Conservation (phyloP, 2,888 invertebrate genomes). For the Tineola bisselliella region DNA sequence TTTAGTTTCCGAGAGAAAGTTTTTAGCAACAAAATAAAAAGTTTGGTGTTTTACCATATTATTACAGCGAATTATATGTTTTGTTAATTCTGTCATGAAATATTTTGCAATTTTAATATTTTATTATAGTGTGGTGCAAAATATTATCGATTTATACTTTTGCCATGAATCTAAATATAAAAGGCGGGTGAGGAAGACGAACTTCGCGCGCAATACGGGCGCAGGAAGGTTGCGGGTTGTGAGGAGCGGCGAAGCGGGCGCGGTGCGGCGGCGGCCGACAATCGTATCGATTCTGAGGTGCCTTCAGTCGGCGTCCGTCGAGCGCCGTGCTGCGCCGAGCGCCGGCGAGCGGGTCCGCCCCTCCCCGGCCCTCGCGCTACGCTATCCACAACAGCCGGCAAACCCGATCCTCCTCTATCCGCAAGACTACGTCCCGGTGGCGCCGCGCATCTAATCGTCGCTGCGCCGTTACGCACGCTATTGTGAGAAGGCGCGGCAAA, state of each 20-base stretch:
- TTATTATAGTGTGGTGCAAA: not conserved
- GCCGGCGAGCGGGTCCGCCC: slow-evolving; percentile 47
- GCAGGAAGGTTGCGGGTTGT: slow-evolving; percentile 44
- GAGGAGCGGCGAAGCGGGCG: slow-evolving; percentile 22
- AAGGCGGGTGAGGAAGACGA: slow-evolving; percentile 64
- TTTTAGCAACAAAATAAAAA: not conserved
- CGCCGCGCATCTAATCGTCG: slow-evolving; percentile 45
- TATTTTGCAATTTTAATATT: not conserved
- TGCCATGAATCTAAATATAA: slow-evolving; percentile 67
- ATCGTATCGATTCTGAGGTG: slow-evolving; percentile 62
- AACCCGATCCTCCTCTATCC: slow-evolving; percentile 65
- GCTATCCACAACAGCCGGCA: slow-evolving; percentile 53
- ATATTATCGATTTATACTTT: slow-evolving; percentile 62
- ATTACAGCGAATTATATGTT: not conserved
- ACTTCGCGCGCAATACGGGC: slow-evolving; percentile 67
- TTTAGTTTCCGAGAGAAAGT: not conserved
- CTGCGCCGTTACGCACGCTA: slow-evolving; percentile 47
- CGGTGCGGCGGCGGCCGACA: slow-evolving; percentile 33
- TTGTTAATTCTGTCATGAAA: not conserved
- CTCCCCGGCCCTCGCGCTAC: slow-evolving; percentile 31
- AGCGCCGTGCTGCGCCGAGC: slow-evolving; percentile 66
- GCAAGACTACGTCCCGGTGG: slow-evolving; percentile 41
- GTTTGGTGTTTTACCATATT: not conserved
- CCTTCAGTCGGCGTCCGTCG: slow-evolving; percentile 65
- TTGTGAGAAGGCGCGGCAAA: slow-evolving; percentile 14